Conservation (phyloP, 2,797 vertebrate species). For the Eurystomus glaucurus region DNA sequence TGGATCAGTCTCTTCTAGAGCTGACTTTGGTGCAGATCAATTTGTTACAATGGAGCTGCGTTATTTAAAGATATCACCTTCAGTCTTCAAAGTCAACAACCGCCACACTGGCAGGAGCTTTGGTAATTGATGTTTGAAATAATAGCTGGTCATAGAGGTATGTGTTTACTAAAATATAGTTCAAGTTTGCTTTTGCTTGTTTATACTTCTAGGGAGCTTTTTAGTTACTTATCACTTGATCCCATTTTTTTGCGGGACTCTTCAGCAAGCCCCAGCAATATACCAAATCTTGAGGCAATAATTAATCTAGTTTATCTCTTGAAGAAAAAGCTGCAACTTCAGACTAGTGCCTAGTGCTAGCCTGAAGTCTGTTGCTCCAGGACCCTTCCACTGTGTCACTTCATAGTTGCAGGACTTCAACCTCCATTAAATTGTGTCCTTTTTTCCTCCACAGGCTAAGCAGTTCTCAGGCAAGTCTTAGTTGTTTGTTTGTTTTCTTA, state of each 20-base stretch:
- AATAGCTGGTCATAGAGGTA: background rate
- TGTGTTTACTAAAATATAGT: constrained; percentile 2
- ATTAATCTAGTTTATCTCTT: constrained; percentile 21
- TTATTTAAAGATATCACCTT: background rate
- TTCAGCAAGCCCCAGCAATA: background rate
- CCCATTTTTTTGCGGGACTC: background rate
- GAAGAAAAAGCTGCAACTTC: background rate
- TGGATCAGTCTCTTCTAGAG: background rate
- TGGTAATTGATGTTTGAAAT: constrained; percentile 26
- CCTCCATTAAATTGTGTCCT: rapidly evolving
- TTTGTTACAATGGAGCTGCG: background rate
- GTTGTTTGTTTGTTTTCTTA: background rate
- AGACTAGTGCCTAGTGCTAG: background rate
- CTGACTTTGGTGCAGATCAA: background rate
- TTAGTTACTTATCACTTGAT: background rate
- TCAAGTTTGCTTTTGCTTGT: background rate
- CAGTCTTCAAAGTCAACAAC: constrained; percentile 71
- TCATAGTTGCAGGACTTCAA: background rate
- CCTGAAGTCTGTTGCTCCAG: background rate
- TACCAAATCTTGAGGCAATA: background rate
- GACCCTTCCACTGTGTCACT: background rate
- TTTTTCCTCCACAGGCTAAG: background rate
- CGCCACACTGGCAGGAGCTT: background rate
- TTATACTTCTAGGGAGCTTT: constrained; percentile 19
- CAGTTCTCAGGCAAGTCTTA: background rate